Evolutionary conservation across 1,140 invertebrate genomes (phyloP).

Genomic region (Drosophila neocordata): DNA sequence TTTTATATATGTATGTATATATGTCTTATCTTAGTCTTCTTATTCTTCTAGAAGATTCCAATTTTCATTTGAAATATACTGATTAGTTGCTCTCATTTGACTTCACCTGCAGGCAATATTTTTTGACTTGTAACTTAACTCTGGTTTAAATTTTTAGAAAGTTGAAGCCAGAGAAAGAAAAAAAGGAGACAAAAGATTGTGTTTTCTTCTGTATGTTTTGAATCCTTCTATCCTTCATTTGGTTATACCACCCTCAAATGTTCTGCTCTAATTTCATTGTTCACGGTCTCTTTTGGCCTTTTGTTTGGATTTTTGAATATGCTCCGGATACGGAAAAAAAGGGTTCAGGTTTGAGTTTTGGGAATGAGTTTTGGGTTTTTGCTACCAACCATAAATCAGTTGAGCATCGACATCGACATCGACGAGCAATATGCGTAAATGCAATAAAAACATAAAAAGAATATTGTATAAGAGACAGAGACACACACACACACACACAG

Average conservation of each 20-base stretch:
- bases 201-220: neutral
- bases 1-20: constrained; percentile 17
- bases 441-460: constrained; percentile 80
- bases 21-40: constrained; percentile 29
- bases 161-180: constrained; percentile 59
- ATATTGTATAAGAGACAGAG: constrained; percentile 63
- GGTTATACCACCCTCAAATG: constrained; percentile 61
- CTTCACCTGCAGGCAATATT: too few species aligned
- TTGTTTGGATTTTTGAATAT: constrained; percentile 74
- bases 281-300: constrained; percentile 68
- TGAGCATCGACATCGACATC: constrained; percentile 57
- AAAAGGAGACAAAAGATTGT: neutral
- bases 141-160: too few species aligned
- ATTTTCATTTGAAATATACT: constrained; percentile 20
- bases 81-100: too few species aligned
- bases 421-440: constrained; percentile 74
- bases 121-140: too few species aligned
- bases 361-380: too few species aligned
- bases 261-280: constrained; percentile 78
- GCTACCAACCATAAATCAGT: constrained; percentile 73
- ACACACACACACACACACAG: too few species aligned
- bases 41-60: too few species aligned
- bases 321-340: constrained; percentile 31
- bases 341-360: too few species aligned
- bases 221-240: constrained; percentile 13